Evolutionary conservation across 2,113 vertebrate species (phyloP), one percentile per base, ranked within the genome.

Genomic region (Laticauda laticaudata): DNA sequence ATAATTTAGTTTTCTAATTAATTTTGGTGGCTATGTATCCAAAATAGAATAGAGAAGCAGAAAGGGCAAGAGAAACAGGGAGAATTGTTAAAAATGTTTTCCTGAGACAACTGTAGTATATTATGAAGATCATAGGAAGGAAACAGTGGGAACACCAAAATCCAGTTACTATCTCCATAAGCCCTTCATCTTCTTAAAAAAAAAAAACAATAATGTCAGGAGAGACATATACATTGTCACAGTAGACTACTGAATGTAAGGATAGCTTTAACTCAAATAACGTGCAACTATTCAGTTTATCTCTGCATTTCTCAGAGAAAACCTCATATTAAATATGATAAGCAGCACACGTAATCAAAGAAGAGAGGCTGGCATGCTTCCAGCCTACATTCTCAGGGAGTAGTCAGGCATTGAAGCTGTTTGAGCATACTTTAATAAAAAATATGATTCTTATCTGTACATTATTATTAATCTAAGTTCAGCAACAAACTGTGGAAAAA

Each of bases 1-100:
- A 97, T 97, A 97, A 97, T 97, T 98, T 97, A 98, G 95, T 93
- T 94, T 75, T 75, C 5, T 20, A 20, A 75, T 34, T 20, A 75
- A 75, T 75, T 39, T 75, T 75, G 15, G 5, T 8, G n/a, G 5
- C 21, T 43, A 94, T 96, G 95, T 94, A 96, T 93, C 97, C 95
- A 96, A 95, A 95, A 93, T 10, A 23, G 29, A 87, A 92, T 1
- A 90, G 1, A 1, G 1, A 91, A 93, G 95, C 94, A 88, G 23
- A 93, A 93, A 95, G 45, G 26, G 90, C 93, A 97, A 94, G 92
- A 59, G 95, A 95, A 59, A 93, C 94, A 96, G 69, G 95, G 93
- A 96, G 64, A 87, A 93, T 95, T 95, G 93, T 92, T 96, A 95
- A 90, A 96, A 96, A 96, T 91, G 90, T 69, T 0, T 18, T 29